Percentiles rank a stretch among this genome's conserved stretches.
phyloP scores from a whole-genome alignment of 2,888 invertebrate genomes.

The Toxonevra muliebris region DNA sequence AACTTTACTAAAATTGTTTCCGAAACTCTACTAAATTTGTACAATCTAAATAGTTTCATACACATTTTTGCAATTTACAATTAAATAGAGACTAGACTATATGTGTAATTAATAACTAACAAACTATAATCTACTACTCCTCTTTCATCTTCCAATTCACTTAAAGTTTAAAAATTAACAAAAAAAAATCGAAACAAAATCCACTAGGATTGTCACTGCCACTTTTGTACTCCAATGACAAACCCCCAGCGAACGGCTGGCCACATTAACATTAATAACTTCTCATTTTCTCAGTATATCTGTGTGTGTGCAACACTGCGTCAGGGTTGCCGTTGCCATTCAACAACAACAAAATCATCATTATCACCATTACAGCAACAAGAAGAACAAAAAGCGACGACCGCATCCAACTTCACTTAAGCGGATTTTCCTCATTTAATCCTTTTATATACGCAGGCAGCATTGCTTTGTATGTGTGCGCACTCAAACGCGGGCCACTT shows the following conservation, averaged over 20 bases:
- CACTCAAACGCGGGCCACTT: background rate
- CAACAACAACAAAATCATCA: background rate
- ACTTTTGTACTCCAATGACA: background rate
- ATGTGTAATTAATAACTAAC: too few relatives aligned
- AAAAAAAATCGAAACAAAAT: too few relatives aligned
- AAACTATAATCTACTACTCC: too few relatives aligned
- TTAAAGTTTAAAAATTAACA: too few relatives aligned
- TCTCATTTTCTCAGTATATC: background rate
- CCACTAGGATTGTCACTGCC: background rate
- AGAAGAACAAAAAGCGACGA: background rate
- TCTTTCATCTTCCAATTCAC: too few relatives aligned
- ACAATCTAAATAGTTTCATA: too few relatives aligned
- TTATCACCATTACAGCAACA: background rate
- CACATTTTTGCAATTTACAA: too few relatives aligned
- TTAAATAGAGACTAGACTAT: too few relatives aligned
- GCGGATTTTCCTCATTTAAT: constrained; percentile 1
- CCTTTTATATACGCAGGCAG: background rate
- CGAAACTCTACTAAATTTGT: too few relatives aligned
- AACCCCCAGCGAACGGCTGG: background rate
- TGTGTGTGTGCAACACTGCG: too few relatives aligned
- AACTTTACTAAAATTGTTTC: too few relatives aligned
- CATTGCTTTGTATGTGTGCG: background rate
- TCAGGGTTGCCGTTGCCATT: too few relatives aligned
- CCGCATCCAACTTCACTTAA: constrained; percentile 6
- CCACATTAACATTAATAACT: background rate